Evolutionary conservation across 2,113 vertebrate species (phyloP).

Genomic region (Tympanuchus pallidicinctus): DNA sequence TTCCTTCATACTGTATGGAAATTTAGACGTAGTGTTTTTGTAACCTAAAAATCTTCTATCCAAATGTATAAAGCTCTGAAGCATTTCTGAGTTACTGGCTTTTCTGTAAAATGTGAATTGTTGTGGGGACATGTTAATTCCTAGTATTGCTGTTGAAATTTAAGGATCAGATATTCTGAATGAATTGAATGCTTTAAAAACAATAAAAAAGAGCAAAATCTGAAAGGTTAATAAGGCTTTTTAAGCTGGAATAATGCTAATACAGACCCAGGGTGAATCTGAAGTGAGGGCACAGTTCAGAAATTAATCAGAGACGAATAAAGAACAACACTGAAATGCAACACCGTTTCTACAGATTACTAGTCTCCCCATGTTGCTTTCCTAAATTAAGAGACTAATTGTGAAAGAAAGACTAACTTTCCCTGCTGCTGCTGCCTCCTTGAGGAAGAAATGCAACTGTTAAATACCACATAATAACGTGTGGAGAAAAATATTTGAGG

Average conservation of each 20-base stretch:
- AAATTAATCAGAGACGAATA: neutral
- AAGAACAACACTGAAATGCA: neutral
- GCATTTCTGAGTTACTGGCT: neutral
- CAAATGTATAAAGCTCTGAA: neutral
- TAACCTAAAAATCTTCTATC: neutral
- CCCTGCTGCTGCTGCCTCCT: neutral
- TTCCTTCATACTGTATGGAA: neutral
- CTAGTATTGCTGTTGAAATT: neutral
- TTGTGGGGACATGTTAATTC: neutral
- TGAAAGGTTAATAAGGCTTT: neutral
- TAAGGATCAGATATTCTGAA: neutral
- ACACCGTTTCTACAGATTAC: fast-evolving
- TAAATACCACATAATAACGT: neutral
- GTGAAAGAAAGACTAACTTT: neutral
- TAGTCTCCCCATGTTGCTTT: fast-evolving
- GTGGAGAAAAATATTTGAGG: neutral
- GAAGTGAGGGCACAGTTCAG: neutral
- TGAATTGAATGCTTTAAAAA: neutral
- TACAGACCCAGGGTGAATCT: neutral
- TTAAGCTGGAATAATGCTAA: neutral
- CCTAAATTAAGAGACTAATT: neutral
- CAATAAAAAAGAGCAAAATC: neutral
- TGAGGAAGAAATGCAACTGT: conserved; percentile 19
- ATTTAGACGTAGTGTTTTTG: neutral
- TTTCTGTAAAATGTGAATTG: neutral